Evolutionary conservation across 2,888 invertebrate species (phyloP), one percentile per base, ranked within the genome.

Genomic region (Tholera decimalis): DNA sequence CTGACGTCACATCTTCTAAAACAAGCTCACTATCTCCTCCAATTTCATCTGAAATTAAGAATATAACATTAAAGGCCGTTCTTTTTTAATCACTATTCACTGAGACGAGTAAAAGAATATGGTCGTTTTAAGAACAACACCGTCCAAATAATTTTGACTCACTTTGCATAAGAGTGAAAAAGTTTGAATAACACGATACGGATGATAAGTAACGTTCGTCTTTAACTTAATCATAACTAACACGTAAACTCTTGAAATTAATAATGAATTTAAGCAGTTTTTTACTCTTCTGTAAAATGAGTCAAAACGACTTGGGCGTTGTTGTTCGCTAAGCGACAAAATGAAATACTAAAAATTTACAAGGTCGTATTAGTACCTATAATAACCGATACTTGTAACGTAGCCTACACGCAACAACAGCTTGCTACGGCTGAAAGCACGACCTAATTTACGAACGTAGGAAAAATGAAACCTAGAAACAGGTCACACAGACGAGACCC

Each of bases 1-100:
- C 91, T 5, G 97, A 96, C 47, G 97, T 96, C 61, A 98, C 96
- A 87, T 98, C 97, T 90, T 97, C 97, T 77, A 98, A 90, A 15
- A 98, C 98, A 33, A 98, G 96, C 96, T 98, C 95, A 58, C 95
- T 95, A 55, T 95, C 95, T 24, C 94, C 95, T 18, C 95, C 95
- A 39, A 95, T 92, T 85, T 94, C 94, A 84, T 93, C 95, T 95
- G 91, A 24, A 89, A 90, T 39, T 0, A 56, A 53, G 56, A 30
- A 59, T 44, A 44, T 43, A 44, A 33, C 4, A 39, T n/a, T n/a
- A 9, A 49, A 28, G 13, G 5, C n/a, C 3, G 18, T 24, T 30
- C 56, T 20, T 22, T 15, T 20, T 35, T 11, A 33, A 30, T 37
- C n/a, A n/a, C n/a, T n/a, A n/a, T n/a, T n/a, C n/a, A n/a, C n/a